These are phyloP conservation scores for Leucosticte australis DNA, from an alignment of 2,113 vertebrate genomes.

Conservation along the genomic window DNA sequence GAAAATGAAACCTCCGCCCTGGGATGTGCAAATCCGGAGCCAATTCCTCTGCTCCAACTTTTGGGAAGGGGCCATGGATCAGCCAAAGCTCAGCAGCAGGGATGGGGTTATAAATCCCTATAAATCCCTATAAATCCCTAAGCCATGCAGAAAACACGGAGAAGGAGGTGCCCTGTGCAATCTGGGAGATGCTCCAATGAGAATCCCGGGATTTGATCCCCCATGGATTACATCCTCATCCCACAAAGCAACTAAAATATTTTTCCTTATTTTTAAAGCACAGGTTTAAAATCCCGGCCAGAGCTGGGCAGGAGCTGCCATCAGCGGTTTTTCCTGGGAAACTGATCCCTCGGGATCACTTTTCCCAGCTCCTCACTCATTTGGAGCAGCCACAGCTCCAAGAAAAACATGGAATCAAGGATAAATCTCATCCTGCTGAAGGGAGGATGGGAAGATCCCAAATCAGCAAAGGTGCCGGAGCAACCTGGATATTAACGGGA, in stretches of 20 bases:
- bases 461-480: not conserved
- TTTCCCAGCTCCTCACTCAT: fast-evolving
- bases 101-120: not conserved
- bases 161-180: not conserved
- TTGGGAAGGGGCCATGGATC: not conserved
- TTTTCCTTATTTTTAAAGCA: not conserved
- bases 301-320: not conserved
- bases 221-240: not conserved
- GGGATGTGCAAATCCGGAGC: not conserved
- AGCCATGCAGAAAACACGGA: not conserved
- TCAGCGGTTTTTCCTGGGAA: fast-evolving
- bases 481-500: fast-evolving
- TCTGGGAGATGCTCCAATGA: fast-evolving
- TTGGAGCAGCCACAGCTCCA: not conserved
- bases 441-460: fast-evolving
- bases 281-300: fast-evolving
- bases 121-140: not conserved
- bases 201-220: not conserved
- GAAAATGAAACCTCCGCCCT: not conserved
- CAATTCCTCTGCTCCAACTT: fast-evolving
- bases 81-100: not conserved
- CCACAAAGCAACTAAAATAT: not conserved
- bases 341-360: not conserved
- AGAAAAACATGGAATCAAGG: not conserved
- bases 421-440: not conserved